These are phyloP conservation scores for Aplysina aerophoba DNA, from an alignment of 37 sponge, comb jelly and placozoan genomes.

Conservation along the genomic window DNA sequence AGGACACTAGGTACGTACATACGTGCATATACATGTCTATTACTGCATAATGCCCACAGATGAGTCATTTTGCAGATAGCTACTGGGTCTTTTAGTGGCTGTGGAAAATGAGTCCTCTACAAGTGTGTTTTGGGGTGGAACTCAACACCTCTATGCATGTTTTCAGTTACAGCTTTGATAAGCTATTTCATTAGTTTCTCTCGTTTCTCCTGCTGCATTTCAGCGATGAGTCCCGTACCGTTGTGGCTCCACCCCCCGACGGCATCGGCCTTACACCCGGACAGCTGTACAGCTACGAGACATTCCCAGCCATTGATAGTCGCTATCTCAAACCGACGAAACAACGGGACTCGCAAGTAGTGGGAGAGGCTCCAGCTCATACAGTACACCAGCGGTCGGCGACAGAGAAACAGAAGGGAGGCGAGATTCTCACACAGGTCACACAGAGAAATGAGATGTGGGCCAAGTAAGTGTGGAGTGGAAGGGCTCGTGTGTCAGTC, in stretches of 20 bases:
- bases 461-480: conserved; percentile 21
- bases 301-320: neutral
- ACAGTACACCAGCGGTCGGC: conserved; percentile 17
- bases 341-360: neutral
- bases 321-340: neutral
- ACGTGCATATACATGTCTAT: too few relatives aligned
- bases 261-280: conserved; percentile 43
- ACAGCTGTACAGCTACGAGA: conserved; percentile 58
- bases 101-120: too few relatives aligned
- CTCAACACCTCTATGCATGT: too few relatives aligned
- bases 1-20: too few relatives aligned
- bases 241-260: conserved; percentile 79
- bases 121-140: too few relatives aligned
- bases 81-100: too few relatives aligned
- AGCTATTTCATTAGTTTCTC: too few relatives aligned
- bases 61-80: too few relatives aligned
- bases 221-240: conserved; percentile 42
- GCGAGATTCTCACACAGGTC: neutral
- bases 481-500: too few relatives aligned
- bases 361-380: neutral
- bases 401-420: conserved; percentile 8
- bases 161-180: too few relatives aligned
- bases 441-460: conserved; percentile 1
- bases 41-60: too few relatives aligned
- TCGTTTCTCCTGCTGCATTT: too few relatives aligned